These are phyloP conservation scores for Heliconius sara DNA, from an alignment of 2,888 invertebrate genomes.

Conservation along the genomic window DNA sequence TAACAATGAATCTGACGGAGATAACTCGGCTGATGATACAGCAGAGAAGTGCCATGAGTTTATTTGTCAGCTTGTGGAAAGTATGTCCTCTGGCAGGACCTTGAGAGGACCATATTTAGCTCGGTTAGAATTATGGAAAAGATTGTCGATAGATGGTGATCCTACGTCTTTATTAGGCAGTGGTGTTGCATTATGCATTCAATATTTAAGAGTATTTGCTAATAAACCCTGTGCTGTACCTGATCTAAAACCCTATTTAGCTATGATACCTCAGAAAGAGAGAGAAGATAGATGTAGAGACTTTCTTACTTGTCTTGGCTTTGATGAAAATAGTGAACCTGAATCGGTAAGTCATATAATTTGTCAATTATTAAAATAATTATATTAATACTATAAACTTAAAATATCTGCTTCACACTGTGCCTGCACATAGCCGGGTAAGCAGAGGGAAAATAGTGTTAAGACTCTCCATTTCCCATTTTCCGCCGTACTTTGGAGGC, in stretches of 20 bases:
- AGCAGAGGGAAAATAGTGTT: too few relatives aligned
- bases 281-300: conserved; percentile 84
- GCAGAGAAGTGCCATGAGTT: conserved; percentile 78
- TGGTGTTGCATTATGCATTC: conserved; percentile 87
- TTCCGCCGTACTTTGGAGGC: too few relatives aligned
- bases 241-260: conserved; percentile 91
- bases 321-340: conserved; percentile 86
- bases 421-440: too few relatives aligned
- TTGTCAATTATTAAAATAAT: neutral
- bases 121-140: conserved; percentile 89
- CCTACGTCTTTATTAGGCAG: conserved; percentile 84
- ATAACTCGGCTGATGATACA: conserved; percentile 67
- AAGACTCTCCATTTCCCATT: too few relatives aligned
- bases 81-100: conserved; percentile 74
- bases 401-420: too few relatives aligned
- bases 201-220: conserved; percentile 92
- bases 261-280: conserved; percentile 86
- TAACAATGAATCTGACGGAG: conserved; percentile 57
- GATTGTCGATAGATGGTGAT: conserved; percentile 82
- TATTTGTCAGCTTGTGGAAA: conserved; percentile 79
- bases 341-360: conserved; percentile 79
- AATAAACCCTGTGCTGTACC: conserved; percentile 93
- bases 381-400: too few relatives aligned
- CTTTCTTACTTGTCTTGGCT: conserved; percentile 86
- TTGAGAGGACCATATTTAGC: conserved; percentile 93